Evolutionary conservation across 2,797 vertebrate genomes (phyloP).

Genomic region (Eospalax fontanierii): DNA sequence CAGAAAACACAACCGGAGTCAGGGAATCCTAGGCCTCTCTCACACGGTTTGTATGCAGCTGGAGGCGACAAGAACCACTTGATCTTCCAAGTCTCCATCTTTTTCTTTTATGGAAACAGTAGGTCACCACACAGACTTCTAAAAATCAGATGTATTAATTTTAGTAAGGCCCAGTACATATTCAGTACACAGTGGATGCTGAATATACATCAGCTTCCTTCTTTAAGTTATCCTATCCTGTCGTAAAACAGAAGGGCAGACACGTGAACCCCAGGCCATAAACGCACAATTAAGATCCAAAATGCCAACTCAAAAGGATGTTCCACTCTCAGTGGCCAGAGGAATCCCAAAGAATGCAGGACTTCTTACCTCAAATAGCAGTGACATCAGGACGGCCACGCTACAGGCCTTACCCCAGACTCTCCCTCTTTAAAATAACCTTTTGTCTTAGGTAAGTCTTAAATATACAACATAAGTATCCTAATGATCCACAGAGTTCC

Average conservation of each 20-base stretch:
- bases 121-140: background rate
- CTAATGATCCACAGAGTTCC: background rate
- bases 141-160: conserved; percentile 9
- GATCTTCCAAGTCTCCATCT: background rate
- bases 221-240: background rate
- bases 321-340: background rate
- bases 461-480: conserved; percentile 15
- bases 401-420: background rate
- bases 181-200: background rate
- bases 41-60: background rate
- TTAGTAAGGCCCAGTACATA: background rate
- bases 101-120: background rate
- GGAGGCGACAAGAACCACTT: background rate
- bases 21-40: background rate
- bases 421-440: background rate
- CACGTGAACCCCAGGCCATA: background rate
- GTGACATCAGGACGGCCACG: background rate
- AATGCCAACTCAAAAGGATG: background rate
- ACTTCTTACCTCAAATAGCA: background rate
- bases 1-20: background rate
- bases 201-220: background rate
- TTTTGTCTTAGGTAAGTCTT: background rate
- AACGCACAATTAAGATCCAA: background rate
- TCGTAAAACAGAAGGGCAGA: background rate
- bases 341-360: background rate